Evolutionary conservation across 2,113 vertebrate species (phyloP).

Genomic region (Engraulis encrasicolus): DNA sequence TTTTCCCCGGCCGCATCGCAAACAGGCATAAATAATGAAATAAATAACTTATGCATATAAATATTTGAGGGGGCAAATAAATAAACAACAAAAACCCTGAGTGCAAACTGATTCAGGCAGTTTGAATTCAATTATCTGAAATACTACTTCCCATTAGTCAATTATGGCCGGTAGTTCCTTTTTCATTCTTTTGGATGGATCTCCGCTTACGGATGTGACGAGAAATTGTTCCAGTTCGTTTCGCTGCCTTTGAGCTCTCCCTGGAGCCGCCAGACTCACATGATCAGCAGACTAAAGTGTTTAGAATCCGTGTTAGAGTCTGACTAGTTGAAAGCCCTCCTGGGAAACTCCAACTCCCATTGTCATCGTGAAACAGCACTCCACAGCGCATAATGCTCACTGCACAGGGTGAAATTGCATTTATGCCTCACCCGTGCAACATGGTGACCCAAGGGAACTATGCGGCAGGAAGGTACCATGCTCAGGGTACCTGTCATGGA

Average conservation of each 20-base stretch:
- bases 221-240: neutral
- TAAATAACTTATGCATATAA: neutral
- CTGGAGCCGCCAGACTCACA: neutral
- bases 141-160: neutral
- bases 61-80: neutral
- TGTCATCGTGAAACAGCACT: too few relatives aligned
- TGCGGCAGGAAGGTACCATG: too few relatives aligned
- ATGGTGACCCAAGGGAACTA: too few relatives aligned
- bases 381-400: too few relatives aligned
- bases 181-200: conserved; percentile 15
- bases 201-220: neutral
- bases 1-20: conserved; percentile 51
- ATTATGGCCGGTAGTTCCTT: neutral
- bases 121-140: conserved; percentile 19
- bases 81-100: neutral
- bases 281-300: neutral
- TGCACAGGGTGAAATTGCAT: too few relatives aligned
- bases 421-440: too few relatives aligned
- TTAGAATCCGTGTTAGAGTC: neutral
- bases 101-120: conserved; percentile 2
- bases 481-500: too few relatives aligned
- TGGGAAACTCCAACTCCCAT: too few relatives aligned
- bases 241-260: neutral
- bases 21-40: conserved; percentile 11
- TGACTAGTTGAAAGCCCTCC: too few relatives aligned